These are phyloP conservation scores for Potamarius usumacintae DNA, from an alignment of 2,113 vertebrate species.

Conservation along the genomic window DNA sequence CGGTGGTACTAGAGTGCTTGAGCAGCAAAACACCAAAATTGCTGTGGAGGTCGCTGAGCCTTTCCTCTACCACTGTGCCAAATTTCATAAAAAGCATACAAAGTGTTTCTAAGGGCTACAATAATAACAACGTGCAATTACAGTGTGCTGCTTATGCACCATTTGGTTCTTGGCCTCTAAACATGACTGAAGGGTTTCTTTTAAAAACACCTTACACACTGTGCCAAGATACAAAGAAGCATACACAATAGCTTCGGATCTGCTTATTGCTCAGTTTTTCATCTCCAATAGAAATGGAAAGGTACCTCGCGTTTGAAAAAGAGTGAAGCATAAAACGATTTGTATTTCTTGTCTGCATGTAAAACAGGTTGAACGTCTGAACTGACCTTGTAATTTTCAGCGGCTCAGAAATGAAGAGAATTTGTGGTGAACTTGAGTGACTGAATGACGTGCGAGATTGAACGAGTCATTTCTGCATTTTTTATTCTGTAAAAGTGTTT, in stretches of 20 bases:
- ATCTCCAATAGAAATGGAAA: background rate
- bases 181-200: background rate
- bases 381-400: constrained; percentile 1
- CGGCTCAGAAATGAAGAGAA: background rate
- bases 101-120: background rate
- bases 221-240: background rate
- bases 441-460: background rate
- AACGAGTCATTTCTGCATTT: background rate
- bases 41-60: background rate
- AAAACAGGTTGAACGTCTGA: background rate
- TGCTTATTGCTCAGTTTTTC: background rate
- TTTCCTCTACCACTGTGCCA: background rate
- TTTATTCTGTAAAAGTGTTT: background rate
- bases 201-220: background rate
- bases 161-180: background rate
- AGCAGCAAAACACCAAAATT: background rate
- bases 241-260: background rate
- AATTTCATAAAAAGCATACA: background rate
- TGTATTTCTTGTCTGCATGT: background rate
- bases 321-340: background rate
- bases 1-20: background rate
- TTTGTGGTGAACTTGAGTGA: background rate
- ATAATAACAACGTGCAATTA: background rate
- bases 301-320: background rate
- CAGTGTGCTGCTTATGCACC: background rate